Evolutionary conservation across 2,113 vertebrate genomes (phyloP).

Genomic region (Mellivora capensis): DNA sequence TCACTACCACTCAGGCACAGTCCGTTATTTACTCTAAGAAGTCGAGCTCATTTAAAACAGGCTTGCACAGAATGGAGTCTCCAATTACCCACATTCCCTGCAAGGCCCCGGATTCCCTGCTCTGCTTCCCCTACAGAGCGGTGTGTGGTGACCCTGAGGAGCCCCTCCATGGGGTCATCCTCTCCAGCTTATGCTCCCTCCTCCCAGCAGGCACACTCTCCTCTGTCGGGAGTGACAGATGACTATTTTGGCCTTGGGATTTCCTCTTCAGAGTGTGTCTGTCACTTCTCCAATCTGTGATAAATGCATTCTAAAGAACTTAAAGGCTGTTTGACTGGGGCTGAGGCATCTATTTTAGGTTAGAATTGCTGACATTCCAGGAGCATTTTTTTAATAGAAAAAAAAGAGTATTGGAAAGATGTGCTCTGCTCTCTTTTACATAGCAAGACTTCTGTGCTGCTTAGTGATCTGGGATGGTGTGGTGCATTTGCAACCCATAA

Average conservation of each 20-base stretch:
- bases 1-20: background rate
- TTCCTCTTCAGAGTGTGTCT: conserved; percentile 45
- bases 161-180: background rate
- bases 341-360: conserved; percentile 52
- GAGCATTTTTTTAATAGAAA: conserved; percentile 34
- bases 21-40: background rate
- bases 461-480: background rate
- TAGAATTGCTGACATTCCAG: conserved; percentile 58
- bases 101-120: too few species aligned
- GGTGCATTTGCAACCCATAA: background rate
- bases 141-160: background rate
- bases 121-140: background rate
- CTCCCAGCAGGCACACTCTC: background rate
- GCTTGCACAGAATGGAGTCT: background rate
- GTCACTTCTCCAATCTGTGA: conserved; percentile 41
- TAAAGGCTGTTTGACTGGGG: conserved; percentile 45
- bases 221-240: conserved; percentile 24
- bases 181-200: background rate
- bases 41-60: background rate
- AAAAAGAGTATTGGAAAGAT: background rate
- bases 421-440: background rate
- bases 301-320: conserved; percentile 55
- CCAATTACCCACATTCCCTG: background rate
- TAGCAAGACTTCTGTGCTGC: background rate
- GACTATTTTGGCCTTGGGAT: conserved; percentile 55